Percentiles rank a stretch among this genome's conserved stretches.
Conservation (phyloP, 2,113 vertebrate genomes). For the Bungarus multicinctus region DNA sequence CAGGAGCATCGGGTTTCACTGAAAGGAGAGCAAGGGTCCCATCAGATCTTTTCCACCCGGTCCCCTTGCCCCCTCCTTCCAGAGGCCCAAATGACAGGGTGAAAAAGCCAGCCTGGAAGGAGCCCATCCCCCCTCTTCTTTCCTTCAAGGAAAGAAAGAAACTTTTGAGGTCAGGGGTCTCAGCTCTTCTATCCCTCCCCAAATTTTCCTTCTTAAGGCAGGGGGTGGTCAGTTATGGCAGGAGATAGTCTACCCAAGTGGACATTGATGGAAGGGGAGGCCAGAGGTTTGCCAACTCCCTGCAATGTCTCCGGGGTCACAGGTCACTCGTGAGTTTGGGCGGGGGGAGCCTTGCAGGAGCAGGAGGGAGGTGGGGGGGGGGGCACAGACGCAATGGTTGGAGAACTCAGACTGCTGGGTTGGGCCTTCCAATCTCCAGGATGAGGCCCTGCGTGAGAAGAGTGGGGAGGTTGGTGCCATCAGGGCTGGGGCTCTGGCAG, state of each 20-base stretch:
- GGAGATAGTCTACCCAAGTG: not conserved
- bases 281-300: not conserved
- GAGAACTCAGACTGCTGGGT: not conserved
- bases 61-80: not conserved
- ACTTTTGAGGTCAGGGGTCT: too few species aligned
- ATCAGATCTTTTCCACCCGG: not conserved
- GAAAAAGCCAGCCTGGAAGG: not conserved
- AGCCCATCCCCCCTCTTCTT: not conserved
- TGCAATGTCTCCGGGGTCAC: not conserved
- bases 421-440: not conserved
- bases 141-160: too few species aligned
- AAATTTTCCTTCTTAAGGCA: not conserved
- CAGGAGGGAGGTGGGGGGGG: not conserved
- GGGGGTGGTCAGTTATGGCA: not conserved
- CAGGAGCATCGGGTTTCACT: constrained; percentile 31
- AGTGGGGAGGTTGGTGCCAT: not conserved
- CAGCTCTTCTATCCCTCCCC: not conserved
- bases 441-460: not conserved
- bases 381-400: not conserved
- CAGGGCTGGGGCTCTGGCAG: too few species aligned
- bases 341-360: not conserved
- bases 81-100: not conserved
- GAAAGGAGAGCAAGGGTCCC: fast-evolving
- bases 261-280: not conserved
- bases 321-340: not conserved